A percentile compares a stretch with the other conserved stretches of the same genome.
These are phyloP conservation scores for Sphenopsis melanotis DNA, from an alignment of 2,797 vertebrate genomes.

Conservation along the genomic window DNA sequence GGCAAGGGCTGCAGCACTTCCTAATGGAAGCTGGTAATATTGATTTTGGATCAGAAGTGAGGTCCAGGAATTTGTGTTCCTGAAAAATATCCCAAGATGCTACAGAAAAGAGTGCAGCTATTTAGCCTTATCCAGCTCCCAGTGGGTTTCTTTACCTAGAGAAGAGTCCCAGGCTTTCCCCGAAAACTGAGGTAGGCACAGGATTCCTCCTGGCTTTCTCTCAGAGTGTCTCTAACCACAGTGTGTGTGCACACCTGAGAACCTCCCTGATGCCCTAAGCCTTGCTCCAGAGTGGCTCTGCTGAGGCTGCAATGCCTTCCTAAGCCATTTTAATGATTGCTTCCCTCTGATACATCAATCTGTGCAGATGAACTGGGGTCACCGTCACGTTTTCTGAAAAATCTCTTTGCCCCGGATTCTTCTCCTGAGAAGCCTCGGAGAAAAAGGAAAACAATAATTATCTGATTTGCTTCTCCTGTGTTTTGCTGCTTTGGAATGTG, in stretches of 20 bases:
- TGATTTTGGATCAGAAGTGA: neutral
- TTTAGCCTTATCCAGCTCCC: neutral
- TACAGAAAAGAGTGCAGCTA: neutral
- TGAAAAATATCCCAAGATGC: neutral
- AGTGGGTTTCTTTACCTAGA: neutral
- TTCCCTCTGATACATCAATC: neutral
- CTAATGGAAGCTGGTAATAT: neutral
- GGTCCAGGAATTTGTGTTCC: neutral
- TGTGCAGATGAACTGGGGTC: neutral
- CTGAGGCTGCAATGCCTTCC: neutral
- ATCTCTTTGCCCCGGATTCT: too few species aligned
- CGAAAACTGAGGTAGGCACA: neutral
- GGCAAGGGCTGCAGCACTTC: neutral
- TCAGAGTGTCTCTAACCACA: neutral
- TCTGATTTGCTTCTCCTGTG: too few species aligned
- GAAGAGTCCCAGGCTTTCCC: rapidly evolving
- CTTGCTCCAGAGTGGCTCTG: neutral
- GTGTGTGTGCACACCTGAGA: neutral
- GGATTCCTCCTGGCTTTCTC: neutral
- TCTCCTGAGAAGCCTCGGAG: too few species aligned
- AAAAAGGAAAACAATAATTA: too few species aligned
- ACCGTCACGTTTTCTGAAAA: too few species aligned
- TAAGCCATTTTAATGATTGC: neutral
- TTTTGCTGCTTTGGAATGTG: too few species aligned
- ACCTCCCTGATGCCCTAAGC: neutral